phyloP scores from a whole-genome alignment of 2,113 vertebrate genomes.

The Neofelis nebulosa region DNA sequence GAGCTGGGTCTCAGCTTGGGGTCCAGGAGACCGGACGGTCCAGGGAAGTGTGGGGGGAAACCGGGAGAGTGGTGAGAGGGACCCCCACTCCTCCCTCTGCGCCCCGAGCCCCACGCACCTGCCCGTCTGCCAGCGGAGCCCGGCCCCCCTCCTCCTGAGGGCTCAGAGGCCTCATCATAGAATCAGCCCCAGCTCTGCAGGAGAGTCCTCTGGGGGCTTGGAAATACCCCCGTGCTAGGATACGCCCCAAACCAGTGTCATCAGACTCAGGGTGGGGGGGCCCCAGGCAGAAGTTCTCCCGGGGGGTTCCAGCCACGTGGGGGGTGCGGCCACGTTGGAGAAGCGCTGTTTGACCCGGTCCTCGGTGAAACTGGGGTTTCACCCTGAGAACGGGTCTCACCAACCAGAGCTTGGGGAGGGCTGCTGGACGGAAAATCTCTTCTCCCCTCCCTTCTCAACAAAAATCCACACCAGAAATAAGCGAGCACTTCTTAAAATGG shows the following conservation, averaged over 20 bases:
- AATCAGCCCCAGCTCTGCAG: background rate
- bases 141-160: background rate
- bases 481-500: background rate
- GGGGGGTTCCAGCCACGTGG: background rate
- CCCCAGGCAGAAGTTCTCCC: background rate
- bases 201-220: background rate
- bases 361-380: background rate
- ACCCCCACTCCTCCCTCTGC: too few species aligned
- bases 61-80: background rate
- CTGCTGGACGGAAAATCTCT: too few species aligned
- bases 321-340: fast-evolving
- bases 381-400: background rate
- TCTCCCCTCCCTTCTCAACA: background rate
- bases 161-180: background rate
- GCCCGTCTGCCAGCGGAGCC: background rate
- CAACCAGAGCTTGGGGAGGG: background rate
- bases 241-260: background rate
- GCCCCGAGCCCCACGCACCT: background rate
- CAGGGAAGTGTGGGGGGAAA: background rate
- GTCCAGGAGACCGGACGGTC: background rate
- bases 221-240: background rate
- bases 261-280: background rate
- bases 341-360: fast-evolving
- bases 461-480: background rate
- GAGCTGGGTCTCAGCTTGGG: background rate